Conservation (phyloP, 2,797 vertebrate species). For the Hapalemur alaotrensis region DNA sequence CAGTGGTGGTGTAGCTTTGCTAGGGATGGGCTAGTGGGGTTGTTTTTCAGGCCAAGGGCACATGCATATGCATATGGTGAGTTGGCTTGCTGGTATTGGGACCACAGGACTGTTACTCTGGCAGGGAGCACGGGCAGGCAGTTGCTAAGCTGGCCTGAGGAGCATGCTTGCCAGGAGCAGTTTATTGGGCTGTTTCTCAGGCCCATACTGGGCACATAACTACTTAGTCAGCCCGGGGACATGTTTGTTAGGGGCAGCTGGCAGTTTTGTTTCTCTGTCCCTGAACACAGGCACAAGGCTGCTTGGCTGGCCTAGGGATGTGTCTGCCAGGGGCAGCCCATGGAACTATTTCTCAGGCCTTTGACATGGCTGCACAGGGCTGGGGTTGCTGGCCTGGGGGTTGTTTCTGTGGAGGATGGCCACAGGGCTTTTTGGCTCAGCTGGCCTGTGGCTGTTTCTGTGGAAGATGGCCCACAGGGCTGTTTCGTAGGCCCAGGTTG, state of each 20-base stretch:
- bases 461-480: not conserved
- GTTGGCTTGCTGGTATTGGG: not conserved
- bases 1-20: not conserved
- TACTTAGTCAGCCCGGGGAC: not conserved
- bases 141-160: too few species aligned
- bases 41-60: not conserved
- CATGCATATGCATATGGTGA: not conserved
- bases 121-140: not conserved
- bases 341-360: not conserved
- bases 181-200: not conserved
- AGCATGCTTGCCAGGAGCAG: not conserved
- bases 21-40: not conserved
- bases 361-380: not conserved
- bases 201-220: not conserved
- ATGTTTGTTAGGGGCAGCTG: not conserved
- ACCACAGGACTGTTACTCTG: not conserved
- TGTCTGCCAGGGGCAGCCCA: not conserved
- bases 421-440: not conserved
- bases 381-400: not conserved
- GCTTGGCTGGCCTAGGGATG: too few species aligned
- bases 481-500: not conserved
- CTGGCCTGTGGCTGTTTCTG: not conserved
- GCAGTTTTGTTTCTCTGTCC: too few species aligned
- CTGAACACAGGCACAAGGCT: too few species aligned
- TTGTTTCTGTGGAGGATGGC: too few species aligned